Evolutionary conservation across 2,797 vertebrate species (phyloP).

Genomic region (Bradypodion pumilum): DNA sequence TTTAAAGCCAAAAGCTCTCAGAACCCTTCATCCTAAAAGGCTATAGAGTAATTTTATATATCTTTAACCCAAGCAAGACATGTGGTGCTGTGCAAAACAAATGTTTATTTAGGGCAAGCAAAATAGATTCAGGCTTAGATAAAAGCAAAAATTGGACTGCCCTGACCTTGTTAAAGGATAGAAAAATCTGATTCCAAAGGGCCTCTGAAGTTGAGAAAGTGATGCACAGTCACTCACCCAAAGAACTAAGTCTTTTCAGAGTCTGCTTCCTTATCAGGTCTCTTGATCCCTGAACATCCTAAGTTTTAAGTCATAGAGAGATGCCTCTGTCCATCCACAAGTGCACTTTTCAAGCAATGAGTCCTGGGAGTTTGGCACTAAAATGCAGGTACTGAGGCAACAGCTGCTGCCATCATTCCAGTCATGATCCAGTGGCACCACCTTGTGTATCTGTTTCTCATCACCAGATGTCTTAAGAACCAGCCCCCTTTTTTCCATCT

Average conservation of each 20-base stretch:
- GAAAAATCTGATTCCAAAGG: background rate
- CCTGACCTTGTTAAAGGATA: background rate
- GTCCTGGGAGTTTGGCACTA: background rate
- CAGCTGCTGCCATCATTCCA: background rate
- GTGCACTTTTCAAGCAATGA: background rate
- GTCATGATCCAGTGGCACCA: too few relatives aligned
- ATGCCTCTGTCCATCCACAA: background rate
- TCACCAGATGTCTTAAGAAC: background rate
- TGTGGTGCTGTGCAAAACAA: background rate
- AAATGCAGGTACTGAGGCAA: background rate
- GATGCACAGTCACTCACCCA: background rate
- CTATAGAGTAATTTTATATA: background rate
- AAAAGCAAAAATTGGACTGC: background rate
- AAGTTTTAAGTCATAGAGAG: background rate
- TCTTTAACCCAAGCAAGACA: background rate
- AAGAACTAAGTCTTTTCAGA: background rate
- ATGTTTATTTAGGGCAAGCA: background rate
- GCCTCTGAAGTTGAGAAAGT: background rate
- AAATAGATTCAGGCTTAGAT: background rate
- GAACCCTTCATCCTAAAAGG: too few relatives aligned
- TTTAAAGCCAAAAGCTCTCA: too few relatives aligned
- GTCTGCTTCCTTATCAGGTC: too few relatives aligned
- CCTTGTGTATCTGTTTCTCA: too few relatives aligned
- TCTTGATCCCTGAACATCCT: too few relatives aligned
- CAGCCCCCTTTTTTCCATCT: background rate